phyloP scores from a whole-genome alignment of 2,113 vertebrate species.

The Rafetus swinhoei region DNA sequence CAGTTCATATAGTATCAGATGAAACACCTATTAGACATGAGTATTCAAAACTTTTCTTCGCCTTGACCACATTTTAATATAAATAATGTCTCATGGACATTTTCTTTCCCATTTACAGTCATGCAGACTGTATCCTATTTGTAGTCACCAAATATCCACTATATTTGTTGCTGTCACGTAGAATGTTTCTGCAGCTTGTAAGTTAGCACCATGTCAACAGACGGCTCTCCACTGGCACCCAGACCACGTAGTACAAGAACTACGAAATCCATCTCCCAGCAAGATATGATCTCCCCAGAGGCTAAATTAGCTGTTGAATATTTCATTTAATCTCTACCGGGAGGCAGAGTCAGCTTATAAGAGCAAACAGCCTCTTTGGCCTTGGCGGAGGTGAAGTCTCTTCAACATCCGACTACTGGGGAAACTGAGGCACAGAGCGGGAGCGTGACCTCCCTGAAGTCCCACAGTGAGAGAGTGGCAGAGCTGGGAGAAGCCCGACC shows the following conservation, averaged over 20 bases:
- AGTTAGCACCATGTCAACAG: not conserved
- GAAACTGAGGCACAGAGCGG: not conserved
- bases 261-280: not conserved
- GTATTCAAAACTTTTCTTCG: not conserved
- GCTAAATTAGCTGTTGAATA: not conserved
- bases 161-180: not conserved
- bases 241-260: not conserved
- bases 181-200: not conserved
- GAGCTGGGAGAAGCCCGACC: not conserved
- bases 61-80: not conserved
- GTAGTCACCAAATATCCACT: not conserved
- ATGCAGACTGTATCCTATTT: not conserved
- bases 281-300: not conserved
- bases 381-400: too few species aligned
- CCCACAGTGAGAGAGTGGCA: fast-evolving
- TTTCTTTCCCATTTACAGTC: not conserved
- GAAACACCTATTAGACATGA: not conserved
- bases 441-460: fast-evolving
- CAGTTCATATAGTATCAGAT: not conserved
- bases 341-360: not conserved
- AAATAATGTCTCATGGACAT: not conserved
- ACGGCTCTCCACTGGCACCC: fast-evolving
- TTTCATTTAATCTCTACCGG: not conserved
- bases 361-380: not conserved
- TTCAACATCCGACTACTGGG: not conserved